Evolutionary conservation across 2,888 invertebrate species (phyloP).

Genomic region (Geophilus truncorum): DNA sequence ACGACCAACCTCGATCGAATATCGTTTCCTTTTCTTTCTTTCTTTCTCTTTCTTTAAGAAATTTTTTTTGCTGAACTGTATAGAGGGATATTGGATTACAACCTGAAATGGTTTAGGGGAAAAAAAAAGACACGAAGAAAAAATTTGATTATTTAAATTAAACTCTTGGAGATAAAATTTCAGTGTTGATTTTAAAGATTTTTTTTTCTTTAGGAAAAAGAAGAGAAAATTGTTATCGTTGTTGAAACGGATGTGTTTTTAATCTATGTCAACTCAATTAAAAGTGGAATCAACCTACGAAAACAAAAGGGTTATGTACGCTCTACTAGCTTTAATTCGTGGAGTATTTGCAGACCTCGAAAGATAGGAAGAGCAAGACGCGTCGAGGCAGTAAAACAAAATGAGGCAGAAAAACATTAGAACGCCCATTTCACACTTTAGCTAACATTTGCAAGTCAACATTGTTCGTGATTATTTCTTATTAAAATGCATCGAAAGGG

Average conservation of each 20-base stretch:
- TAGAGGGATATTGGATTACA: background rate
- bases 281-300: background rate
- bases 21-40: background rate
- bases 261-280: constrained; percentile 7
- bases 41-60: too few relatives aligned
- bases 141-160: background rate
- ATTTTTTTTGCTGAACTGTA: background rate
- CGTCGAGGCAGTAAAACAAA: constrained; percentile 12
- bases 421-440: constrained; percentile 20
- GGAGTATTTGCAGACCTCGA: background rate
- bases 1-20: background rate
- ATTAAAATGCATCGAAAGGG: constrained; percentile 1
- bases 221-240: background rate
- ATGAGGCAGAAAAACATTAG: constrained; percentile 12
- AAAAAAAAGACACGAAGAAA: background rate
- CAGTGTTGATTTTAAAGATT: background rate
- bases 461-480: constrained; percentile 7
- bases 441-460: constrained; percentile 16
- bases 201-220: background rate
- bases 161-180: background rate
- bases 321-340: constrained; percentile 1
- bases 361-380: background rate
- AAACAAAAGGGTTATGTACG: constrained; percentile 12
- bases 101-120: background rate
- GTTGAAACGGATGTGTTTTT: background rate